These are phyloP conservation scores for Poecile atricapillus DNA, from an alignment of 2,113 vertebrate species.

Conservation along the genomic window DNA sequence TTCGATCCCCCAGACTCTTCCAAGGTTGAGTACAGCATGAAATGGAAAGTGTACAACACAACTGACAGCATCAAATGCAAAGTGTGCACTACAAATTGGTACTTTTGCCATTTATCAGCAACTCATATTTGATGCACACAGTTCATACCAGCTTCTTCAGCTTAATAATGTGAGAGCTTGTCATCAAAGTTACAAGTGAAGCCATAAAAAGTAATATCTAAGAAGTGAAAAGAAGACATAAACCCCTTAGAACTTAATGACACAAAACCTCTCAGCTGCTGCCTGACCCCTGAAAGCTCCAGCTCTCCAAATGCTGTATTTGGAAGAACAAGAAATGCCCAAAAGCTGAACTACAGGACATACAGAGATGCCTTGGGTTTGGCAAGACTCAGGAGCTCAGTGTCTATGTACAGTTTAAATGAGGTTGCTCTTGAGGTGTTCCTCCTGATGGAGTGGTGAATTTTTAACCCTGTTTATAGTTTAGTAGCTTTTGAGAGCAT, in stretches of 20 bases:
- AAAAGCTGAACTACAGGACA: not conserved
- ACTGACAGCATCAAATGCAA: not conserved
- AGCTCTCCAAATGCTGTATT: not conserved
- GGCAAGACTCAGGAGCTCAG: not conserved
- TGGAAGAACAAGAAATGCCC: not conserved
- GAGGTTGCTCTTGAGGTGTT: not conserved
- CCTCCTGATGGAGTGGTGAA: not conserved
- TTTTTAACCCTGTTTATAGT: not conserved
- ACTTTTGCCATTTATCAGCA: not conserved
- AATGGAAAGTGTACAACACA: not conserved
- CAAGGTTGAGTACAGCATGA: not conserved
- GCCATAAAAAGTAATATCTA: not conserved
- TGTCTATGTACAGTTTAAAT: not conserved
- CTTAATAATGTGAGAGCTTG: not conserved
- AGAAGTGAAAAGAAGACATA: not conserved
- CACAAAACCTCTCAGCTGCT: not conserved
- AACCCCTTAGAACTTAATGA: not conserved
- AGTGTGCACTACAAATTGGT: not conserved
- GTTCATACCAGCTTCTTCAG: not conserved
- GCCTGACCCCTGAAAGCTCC: not conserved
- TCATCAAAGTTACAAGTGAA: not conserved
- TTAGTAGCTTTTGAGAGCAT: not conserved
- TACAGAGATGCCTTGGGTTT: not conserved
- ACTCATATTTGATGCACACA: not conserved
- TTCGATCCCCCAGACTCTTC: not conserved